Conservation (phyloP, 64 coral and sea anemone genomes). For the Montipora efflorescens region DNA sequence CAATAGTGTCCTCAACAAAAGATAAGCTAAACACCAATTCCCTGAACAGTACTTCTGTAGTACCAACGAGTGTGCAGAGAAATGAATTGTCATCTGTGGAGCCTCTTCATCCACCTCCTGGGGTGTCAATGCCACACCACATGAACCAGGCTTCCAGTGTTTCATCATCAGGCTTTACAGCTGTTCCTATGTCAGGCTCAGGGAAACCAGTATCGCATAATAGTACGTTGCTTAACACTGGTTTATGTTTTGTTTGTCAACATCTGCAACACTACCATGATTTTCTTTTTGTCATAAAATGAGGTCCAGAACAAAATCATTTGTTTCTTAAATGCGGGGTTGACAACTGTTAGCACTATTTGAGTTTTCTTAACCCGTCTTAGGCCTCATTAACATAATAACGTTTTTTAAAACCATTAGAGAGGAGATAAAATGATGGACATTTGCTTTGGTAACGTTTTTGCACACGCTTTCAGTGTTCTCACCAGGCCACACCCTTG, state of each 20-base stretch:
- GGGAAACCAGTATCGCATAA: constrained; percentile 78
- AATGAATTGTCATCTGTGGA: constrained; percentile 70
- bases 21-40: constrained; percentile 71
- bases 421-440: too few species aligned
- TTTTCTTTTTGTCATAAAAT: too few species aligned
- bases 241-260: not conserved
- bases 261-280: too few species aligned
- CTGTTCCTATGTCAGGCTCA: constrained; percentile 77
- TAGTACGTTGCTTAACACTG: constrained; percentile 46
- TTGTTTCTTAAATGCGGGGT: too few species aligned
- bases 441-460: too few species aligned
- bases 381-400: too few species aligned
- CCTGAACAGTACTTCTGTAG: constrained; percentile 49
- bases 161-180: constrained; percentile 40
- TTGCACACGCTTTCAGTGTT: too few species aligned
- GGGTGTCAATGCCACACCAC: constrained; percentile 69
- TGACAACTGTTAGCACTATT: too few species aligned
- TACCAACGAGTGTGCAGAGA: constrained; percentile 51
- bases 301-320: too few species aligned
- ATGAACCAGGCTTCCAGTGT: constrained; percentile 62
- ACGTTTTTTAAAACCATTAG: too few species aligned
- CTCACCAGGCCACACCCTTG: too few species aligned
- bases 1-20: constrained; percentile 57
- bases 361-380: too few species aligned
- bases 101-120: constrained; percentile 81